These are phyloP conservation scores for Melanotaenia pygmaea DNA, from an alignment of 2,797 vertebrate species.

Conservation along the genomic window DNA sequence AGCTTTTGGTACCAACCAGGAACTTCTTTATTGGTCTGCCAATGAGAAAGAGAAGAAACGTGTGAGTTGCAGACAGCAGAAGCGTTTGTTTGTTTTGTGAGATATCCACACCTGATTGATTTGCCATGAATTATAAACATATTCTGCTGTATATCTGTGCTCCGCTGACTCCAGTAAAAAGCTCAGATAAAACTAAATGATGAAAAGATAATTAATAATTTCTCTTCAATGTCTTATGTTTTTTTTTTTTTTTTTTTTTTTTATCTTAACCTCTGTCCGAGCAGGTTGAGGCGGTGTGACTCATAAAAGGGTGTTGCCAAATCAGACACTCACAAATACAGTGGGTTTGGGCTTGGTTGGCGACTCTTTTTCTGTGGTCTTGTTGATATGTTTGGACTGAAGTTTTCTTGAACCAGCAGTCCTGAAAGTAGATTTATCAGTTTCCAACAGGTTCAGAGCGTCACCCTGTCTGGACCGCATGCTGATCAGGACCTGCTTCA, in stretches of 20 bases:
- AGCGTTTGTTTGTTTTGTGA: neutral
- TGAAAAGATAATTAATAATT: slow-evolving; percentile 20
- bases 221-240: neutral
- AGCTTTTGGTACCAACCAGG: slow-evolving; percentile 74
- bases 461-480: slow-evolving; percentile 83
- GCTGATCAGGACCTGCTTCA: slow-evolving; percentile 92
- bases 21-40: slow-evolving; percentile 81
- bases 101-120: neutral
- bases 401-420: slow-evolving; percentile 38
- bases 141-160: slow-evolving; percentile 8
- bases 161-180: slow-evolving; percentile 21
- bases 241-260: neutral
- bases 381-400: slow-evolving; percentile 60
- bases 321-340: slow-evolving; percentile 90
- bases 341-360: slow-evolving; percentile 88
- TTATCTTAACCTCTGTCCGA: slow-evolving; percentile 51
- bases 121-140: slow-evolving; percentile 5
- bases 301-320: slow-evolving; percentile 61
- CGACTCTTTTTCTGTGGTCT: slow-evolving; percentile 77
- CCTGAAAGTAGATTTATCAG: slow-evolving; percentile 50
- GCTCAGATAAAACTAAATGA: slow-evolving; percentile 24
- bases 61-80: neutral
- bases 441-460: slow-evolving; percentile 57
- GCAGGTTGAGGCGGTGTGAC: slow-evolving; percentile 55
- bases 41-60: slow-evolving; percentile 38